Base-by-base conservation (phyloP, 1,140 invertebrate species). In the Papilio polyxenes region DNA sequence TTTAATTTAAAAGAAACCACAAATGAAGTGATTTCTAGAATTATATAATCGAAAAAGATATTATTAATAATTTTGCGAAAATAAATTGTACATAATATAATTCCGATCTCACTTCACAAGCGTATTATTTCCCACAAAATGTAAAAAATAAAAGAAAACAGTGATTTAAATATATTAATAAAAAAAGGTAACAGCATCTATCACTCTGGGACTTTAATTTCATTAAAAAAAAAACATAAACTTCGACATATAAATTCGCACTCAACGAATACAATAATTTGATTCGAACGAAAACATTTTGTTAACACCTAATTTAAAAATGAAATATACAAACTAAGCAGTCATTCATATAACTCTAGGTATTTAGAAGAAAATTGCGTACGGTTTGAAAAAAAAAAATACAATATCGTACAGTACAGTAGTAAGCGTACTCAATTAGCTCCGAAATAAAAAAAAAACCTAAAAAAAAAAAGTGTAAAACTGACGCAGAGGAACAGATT, bases 311-410 rank as follows among this genome's bases (percentile, higher is more conserved):
- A 89, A 89, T 88, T 87, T 89, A 90, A 90, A 88, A 23, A 78
- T 78, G 76, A 62, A 92, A 88, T 90, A 89, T 93, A 93, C 89
- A 90, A 92, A 94, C 93, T 94, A 94, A 92, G 93, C 93, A 94
- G 93, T 93, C 92, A 89, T 93, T 93, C 89, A 89, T 83, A 86
- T 92, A 92, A 92, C 88, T 87, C 89, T 93, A 92, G 86, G 86
- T 86, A 87, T 89, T 82, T 51, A 88, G 17, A 87, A 86, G 85
- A 89, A 89, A 90, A 88, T 87, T 82, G 84, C 87, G 86, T 87
- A 91, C 85, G 83, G 83, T 87, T 87, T 85, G 87, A 80, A 81
- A 89, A 88, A 82, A 85, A 87, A 91, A 89, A 89, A 86, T 31
- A 31, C 23, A 88, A 90, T 91, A 89, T 90, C 86, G 87, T 93